These are phyloP conservation scores for Astropecten irregularis DNA, from an alignment of 53 echinoderm and acorn worm species.

Conservation along the genomic window DNA sequence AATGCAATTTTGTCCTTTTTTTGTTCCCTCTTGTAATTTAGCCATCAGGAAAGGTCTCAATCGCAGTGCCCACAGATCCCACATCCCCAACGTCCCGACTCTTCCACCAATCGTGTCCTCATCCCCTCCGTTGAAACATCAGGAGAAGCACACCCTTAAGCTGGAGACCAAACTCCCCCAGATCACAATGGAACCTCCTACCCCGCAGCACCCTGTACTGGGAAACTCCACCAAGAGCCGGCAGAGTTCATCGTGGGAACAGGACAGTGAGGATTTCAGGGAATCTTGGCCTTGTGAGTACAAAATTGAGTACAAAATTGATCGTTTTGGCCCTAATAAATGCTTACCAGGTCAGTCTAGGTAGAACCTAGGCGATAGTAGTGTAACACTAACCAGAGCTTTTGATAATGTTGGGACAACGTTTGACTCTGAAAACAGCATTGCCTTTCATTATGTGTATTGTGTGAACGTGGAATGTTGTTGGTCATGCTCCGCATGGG, in stretches of 20 bases:
- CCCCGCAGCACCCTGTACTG: constrained; percentile 64
- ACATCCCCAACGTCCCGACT: constrained; percentile 54
- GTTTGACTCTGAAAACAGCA: too few species aligned
- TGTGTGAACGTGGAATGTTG: too few species aligned
- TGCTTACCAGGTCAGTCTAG: too few species aligned
- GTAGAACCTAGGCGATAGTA: too few species aligned
- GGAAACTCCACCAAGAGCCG: not conserved
- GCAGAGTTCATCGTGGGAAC: constrained; percentile 35
- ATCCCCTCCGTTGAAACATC: constrained; percentile 4
- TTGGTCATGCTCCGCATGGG: too few species aligned
- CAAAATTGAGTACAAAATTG: too few species aligned
- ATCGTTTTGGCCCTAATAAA: too few species aligned
- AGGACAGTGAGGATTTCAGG: constrained; percentile 39
- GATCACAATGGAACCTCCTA: constrained; percentile 82
- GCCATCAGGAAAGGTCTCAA: constrained; percentile 38
- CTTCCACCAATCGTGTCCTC: constrained; percentile 79
- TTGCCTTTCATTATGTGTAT: too few species aligned
- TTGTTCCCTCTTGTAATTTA: not conserved
- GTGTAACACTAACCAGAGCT: too few species aligned
- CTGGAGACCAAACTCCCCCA: constrained; percentile 55
- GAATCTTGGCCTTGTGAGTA: constrained; percentile 70
- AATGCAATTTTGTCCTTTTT: too few species aligned
- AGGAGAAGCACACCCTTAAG: constrained; percentile 44
- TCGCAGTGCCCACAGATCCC: constrained; percentile 12
- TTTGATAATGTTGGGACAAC: too few species aligned